Evolutionary conservation across 2,797 vertebrate genomes (phyloP).

Genomic region (Nyctalus aviator): DNA sequence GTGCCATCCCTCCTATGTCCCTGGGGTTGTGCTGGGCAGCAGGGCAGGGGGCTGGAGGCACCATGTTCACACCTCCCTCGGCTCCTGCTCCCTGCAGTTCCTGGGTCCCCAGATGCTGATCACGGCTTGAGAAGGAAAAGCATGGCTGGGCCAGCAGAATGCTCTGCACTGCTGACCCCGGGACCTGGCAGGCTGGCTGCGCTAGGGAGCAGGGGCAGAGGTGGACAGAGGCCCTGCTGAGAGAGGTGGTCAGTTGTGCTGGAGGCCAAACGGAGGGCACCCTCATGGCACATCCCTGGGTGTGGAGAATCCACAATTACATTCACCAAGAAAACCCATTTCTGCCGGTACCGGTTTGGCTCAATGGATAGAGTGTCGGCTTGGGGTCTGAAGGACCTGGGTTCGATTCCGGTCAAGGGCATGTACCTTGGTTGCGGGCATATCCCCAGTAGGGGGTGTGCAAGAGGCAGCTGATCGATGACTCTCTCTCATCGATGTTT

Average conservation of each 20-base stretch:
- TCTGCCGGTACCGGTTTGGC: too few relatives aligned
- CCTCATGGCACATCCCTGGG: too few relatives aligned
- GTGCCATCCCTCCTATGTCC: neutral
- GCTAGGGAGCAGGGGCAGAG: neutral
- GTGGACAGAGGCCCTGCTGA: neutral
- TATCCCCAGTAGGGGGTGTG: too few relatives aligned
- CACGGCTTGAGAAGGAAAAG: neutral
- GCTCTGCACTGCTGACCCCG: neutral
- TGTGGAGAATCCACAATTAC: neutral
- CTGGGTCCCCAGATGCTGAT: neutral
- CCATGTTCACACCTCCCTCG: too few relatives aligned
- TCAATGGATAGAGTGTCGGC: too few relatives aligned
- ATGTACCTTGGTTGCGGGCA: too few relatives aligned
- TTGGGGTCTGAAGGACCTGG: too few relatives aligned
- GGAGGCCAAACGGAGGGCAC: too few relatives aligned
- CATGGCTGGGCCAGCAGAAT: neutral
- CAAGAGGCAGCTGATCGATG: too few relatives aligned
- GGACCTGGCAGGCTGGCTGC: neutral
- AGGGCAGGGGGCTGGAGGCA: too few relatives aligned
- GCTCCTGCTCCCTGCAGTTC: neutral
- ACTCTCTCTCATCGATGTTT: too few relatives aligned
- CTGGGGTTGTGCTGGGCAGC: neutral
- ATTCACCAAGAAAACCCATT: neutral
- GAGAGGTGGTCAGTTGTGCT: neutral
- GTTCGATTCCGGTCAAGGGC: too few relatives aligned